Base-by-base conservation (phyloP, 2,113 vertebrate species). In the Zosterops pallidus region DNA sequence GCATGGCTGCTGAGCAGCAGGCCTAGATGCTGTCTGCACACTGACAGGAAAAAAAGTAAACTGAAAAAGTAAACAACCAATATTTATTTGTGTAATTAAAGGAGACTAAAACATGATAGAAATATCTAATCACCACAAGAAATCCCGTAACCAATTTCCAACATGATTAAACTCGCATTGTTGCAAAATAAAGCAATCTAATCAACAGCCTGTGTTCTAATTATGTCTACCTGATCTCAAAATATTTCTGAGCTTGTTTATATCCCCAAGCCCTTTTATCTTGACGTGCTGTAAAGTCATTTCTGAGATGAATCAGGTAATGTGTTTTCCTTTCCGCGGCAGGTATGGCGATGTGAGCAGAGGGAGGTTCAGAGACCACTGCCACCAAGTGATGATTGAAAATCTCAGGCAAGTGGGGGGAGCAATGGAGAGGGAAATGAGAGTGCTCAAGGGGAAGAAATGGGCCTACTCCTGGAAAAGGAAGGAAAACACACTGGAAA, bases 141-240 rank as follows among this genome's bases (percentile, higher is more conserved):
- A 96, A 92, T 91, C 86, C 92, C 5, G 79, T 60, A 93, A 91
- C 93, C 91, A 96, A 91, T 95, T 96, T 97, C 94, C 78, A 89
- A 95, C 57, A 37, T 95, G 95, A 97, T 96, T 96, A 96, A 96
- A 96, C 79, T 92, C 3, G 0, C 81, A 91, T 86, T 90, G 94
- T 92, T 96, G 65, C 86, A 94, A 96, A 97, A 97, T 95, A 92
- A 94, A 96, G 94, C 92, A 96, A 95, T 97, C 92, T 97, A 97
- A 97, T 97, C 95, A 97, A 86, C 95, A 89, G 88, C 42, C 94
- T 80, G 76, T 96, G 95, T 95, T 97, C 92, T 97, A 97, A 97
- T 97, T 97, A 97, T 60, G 49, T 94, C 84, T 96, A 96, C 92
- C 94, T 95, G 96, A 91, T 95, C 88, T 93, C 19, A 5, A 82